Evolutionary conservation across 1,140 invertebrate species (phyloP).

Genomic region (Ceratoteleas bidentatus): DNA sequence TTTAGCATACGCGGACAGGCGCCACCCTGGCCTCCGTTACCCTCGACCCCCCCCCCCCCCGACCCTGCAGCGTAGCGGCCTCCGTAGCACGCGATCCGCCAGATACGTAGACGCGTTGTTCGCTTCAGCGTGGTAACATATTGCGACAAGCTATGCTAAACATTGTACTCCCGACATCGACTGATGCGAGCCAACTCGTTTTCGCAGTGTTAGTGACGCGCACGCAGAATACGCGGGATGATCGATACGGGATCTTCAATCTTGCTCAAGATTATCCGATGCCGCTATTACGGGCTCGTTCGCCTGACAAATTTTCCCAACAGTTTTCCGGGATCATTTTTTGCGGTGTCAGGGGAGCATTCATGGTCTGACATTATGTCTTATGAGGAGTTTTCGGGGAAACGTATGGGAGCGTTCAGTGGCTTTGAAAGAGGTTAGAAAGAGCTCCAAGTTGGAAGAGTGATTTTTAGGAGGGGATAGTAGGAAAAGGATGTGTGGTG

Average conservation of each 20-base stretch:
- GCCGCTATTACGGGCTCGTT: conserved; percentile 31
- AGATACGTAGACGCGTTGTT: conserved; percentile 55
- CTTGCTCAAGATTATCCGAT: conserved; percentile 49
- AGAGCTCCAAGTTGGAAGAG: too few relatives aligned
- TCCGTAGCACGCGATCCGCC: conserved; percentile 15
- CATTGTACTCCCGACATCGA: conserved; percentile 73
- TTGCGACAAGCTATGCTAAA: conserved; percentile 76
- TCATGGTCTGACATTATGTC: too few relatives aligned
- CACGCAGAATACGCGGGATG: conserved; percentile 20
- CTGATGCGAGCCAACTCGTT: conserved; percentile 72
- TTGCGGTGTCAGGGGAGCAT: not conserved
- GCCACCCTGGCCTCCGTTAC: conserved; percentile 42
- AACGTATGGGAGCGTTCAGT: not conserved
- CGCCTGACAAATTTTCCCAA: conserved; percentile 35
- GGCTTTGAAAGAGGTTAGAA: too few relatives aligned
- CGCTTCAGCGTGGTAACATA: conserved; percentile 70
- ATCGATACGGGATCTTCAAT: conserved; percentile 54
- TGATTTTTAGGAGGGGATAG: too few relatives aligned
- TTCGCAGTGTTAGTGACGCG: conserved; percentile 42
- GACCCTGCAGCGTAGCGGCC: conserved; percentile 6
- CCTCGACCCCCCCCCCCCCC: conserved; percentile 21
- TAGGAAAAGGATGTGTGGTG: too few relatives aligned
- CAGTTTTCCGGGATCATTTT: conserved; percentile 18
- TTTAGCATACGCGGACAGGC: conserved; percentile 76
- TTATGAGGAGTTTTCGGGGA: not conserved